Evolutionary conservation across 2,797 vertebrate genomes (phyloP).

Genomic region (Adrianichthys oophorus): DNA sequence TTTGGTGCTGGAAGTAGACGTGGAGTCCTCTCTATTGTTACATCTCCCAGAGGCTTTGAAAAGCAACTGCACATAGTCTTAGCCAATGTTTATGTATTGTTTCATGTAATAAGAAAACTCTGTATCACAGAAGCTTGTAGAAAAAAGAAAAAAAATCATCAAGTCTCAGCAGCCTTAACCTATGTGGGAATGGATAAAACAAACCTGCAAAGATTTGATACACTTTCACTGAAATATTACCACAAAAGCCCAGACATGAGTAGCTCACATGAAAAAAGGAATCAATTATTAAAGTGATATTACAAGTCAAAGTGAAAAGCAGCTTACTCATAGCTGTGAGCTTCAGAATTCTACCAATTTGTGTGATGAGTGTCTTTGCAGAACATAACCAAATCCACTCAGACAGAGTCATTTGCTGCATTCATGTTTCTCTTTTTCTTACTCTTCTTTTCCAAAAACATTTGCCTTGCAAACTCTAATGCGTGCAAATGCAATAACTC

Average conservation of each 20-base stretch:
- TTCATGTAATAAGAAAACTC: slow-evolving; percentile 41
- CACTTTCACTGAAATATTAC: slow-evolving; percentile 4
- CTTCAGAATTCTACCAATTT: slow-evolving; percentile 72
- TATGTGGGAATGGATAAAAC: slow-evolving; percentile 6
- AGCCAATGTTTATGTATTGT: slow-evolving; percentile 54
- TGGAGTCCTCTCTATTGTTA: slow-evolving; percentile 65
- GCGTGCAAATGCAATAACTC: slow-evolving; percentile 77
- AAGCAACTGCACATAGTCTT: slow-evolving; percentile 50
- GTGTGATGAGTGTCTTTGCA: slow-evolving; percentile 66
- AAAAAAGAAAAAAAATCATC: not conserved
- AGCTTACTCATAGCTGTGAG: slow-evolving; percentile 77
- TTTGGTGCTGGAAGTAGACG: slow-evolving; percentile 77
- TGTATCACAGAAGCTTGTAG: slow-evolving; percentile 28
- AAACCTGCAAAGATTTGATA: slow-evolving; percentile 5
- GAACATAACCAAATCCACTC: slow-evolving; percentile 76
- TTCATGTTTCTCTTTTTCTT: slow-evolving; percentile 73
- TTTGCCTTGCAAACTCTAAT: slow-evolving; percentile 81
- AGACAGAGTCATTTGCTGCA: slow-evolving; percentile 62
- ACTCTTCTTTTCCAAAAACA: slow-evolving; percentile 80
- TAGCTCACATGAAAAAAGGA: slow-evolving; percentile 38
- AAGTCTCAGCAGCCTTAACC: slow-evolving; percentile 13
- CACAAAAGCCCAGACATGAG: slow-evolving; percentile 7
- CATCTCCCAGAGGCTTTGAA: slow-evolving; percentile 56
- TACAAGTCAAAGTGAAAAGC: slow-evolving; percentile 62
- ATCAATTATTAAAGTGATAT: slow-evolving; percentile 46